Evolutionary conservation across 2,113 vertebrate genomes (phyloP).

Genomic region (Platanista minor): DNA sequence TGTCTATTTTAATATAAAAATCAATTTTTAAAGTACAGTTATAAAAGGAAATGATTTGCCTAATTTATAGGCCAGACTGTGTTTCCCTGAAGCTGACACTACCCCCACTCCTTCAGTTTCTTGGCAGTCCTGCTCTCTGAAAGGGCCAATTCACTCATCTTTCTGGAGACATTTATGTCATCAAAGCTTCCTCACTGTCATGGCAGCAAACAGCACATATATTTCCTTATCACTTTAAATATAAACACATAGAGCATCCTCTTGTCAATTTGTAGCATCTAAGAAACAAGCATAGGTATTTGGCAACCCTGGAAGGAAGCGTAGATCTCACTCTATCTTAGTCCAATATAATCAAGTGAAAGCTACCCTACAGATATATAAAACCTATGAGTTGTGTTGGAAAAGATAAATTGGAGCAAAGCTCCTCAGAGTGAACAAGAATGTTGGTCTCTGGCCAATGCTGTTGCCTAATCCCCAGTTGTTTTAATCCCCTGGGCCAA

Average conservation of each 20-base stretch:
- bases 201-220: slow-evolving; percentile 65
- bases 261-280: background rate
- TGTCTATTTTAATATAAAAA: slow-evolving; percentile 65
- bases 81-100: slow-evolving; percentile 62
- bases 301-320: background rate
- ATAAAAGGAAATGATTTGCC: slow-evolving; percentile 57
- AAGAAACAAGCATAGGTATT: slow-evolving; percentile 34
- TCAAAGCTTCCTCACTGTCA: slow-evolving; percentile 60
- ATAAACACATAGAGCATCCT: slow-evolving; percentile 56
- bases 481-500: background rate
- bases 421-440: background rate
- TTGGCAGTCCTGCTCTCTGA: slow-evolving; percentile 63
- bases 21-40: slow-evolving; percentile 60
- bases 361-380: background rate
- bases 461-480: background rate
- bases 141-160: slow-evolving; percentile 72
- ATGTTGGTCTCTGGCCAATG: background rate
- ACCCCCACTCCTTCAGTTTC: slow-evolving; percentile 48
- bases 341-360: background rate
- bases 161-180: slow-evolving; percentile 67
- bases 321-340: background rate
- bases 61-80: slow-evolving; percentile 70
- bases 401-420: background rate
- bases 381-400: background rate
- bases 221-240: slow-evolving; percentile 73